Evolutionary conservation across 2,888 invertebrate species (phyloP).

Genomic region (Hanleya hanleyi): DNA sequence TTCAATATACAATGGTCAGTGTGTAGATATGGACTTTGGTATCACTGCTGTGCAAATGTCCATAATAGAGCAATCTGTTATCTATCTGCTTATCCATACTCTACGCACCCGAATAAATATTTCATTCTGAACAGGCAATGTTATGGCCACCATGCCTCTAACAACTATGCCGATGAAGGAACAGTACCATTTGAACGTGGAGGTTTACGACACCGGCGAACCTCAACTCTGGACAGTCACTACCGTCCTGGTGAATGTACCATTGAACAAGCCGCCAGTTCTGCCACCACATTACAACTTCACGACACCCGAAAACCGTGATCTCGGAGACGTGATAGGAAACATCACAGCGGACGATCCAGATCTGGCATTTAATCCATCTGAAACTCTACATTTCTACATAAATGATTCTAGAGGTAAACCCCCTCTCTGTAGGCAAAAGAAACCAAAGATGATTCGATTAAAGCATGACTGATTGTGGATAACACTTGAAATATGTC

Average conservation of each 20-base stretch:
- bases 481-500: too few relatives aligned
- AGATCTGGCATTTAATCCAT: conserved; percentile 5
- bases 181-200: conserved; percentile 19
- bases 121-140: conserved; percentile 22
- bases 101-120: too few relatives aligned
- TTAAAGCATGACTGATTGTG: too few relatives aligned
- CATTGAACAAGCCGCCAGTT: conserved; percentile 21
- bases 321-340: conserved; percentile 15
- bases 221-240: conserved; percentile 19
- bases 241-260: conserved; percentile 19
- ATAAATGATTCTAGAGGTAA: conserved; percentile 3
- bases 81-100: too few relatives aligned
- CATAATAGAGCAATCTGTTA: too few relatives aligned
- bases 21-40: too few relatives aligned
- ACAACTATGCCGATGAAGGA: conserved; percentile 14
- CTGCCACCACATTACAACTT: conserved; percentile 2
- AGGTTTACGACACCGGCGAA: conserved; percentile 30
- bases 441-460: too few relatives aligned
- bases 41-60: too few relatives aligned
- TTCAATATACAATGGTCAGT: too few relatives aligned
- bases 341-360: conserved; percentile 22
- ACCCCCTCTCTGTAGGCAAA: too few relatives aligned
- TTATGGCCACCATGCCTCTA: conserved; percentile 20
- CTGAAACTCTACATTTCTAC: background rate
- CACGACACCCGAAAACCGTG: conserved; percentile 15